Conservation (phyloP, 1,140 invertebrate genomes). For the Triops cancriformis region DNA sequence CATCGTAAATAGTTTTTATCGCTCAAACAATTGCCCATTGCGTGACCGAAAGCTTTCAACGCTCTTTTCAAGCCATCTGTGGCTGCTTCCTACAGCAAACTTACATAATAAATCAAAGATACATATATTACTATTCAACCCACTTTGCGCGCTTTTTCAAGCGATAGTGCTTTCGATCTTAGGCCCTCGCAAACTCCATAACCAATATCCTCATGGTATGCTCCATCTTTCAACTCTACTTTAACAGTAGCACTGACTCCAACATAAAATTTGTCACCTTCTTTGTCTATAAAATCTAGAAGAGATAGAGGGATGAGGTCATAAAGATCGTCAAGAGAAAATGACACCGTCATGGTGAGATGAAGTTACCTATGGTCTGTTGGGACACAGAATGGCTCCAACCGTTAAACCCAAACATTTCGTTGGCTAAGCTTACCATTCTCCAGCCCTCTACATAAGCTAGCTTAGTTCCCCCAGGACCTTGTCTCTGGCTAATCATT, state of each 20-base stretch:
- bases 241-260: conserved; percentile 44
- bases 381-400: conserved; percentile 44
- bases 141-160: conserved; percentile 43
- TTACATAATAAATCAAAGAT: conserved; percentile 11
- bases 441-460: conserved; percentile 46
- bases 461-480: conserved; percentile 42
- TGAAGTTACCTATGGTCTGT: conserved; percentile 41
- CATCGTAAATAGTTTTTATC: conserved; percentile 41
- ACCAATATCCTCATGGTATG: conserved; percentile 45
- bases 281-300: conserved; percentile 41
- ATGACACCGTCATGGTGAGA: background rate
- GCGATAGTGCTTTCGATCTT: conserved; percentile 42
- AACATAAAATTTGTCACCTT: conserved; percentile 42
- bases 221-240: conserved; percentile 44
- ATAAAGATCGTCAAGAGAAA: background rate
- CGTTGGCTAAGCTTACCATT: conserved; percentile 43
- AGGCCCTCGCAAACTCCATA: conserved; percentile 47
- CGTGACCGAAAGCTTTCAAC: conserved; percentile 45
- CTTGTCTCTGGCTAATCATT: conserved; percentile 43
- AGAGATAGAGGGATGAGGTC: conserved; percentile 26
- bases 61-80: conserved; percentile 46
- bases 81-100: conserved; percentile 39
- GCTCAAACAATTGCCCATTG: conserved; percentile 43
- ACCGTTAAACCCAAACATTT: conserved; percentile 47
- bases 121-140: background rate